Conservation (phyloP, 2,888 invertebrate genomes). For the Pyralis farinalis region DNA sequence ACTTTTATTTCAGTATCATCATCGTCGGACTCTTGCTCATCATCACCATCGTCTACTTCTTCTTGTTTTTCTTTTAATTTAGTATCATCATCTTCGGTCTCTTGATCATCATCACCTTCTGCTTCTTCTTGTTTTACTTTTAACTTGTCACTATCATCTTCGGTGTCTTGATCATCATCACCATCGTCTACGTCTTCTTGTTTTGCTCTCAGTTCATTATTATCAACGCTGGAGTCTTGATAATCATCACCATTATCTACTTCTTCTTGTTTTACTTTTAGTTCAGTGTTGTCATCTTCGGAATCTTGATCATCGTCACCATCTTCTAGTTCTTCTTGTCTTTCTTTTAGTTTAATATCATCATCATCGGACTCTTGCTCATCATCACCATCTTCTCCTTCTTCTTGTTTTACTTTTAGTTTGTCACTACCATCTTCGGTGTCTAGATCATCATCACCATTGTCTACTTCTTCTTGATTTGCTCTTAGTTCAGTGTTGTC, state of each 20-base stretch:
- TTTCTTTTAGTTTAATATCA: conserved; percentile 11
- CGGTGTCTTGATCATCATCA: conserved; percentile 15
- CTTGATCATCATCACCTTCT: conserved; percentile 14
- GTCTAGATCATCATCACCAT: background rate
- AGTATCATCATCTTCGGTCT: background rate
- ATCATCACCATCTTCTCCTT: conserved; percentile 10
- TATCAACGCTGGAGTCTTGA: background rate
- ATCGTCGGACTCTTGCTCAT: conserved; percentile 14
- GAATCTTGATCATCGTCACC: conserved; percentile 36
- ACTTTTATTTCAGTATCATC: conserved; percentile 10
- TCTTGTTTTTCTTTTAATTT: background rate
- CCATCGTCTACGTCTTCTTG: conserved; percentile 7
- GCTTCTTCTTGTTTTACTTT: conserved; percentile 18
- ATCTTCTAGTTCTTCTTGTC: conserved; percentile 16
- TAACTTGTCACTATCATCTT: conserved; percentile 6
- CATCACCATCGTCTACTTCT: conserved; percentile 10
- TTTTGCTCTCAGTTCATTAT: background rate
- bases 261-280: conserved; percentile 13
- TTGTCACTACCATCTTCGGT: background rate
- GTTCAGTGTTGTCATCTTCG: conserved; percentile 23
- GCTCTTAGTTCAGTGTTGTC: conserved; percentile 8
- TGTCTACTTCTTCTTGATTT: conserved; percentile 11
- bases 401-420: background rate
- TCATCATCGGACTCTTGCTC: conserved; percentile 14
- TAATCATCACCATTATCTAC: conserved; percentile 4